These are phyloP conservation scores for Macropis europaea DNA, from an alignment of 2,888 invertebrate genomes.

Conservation along the genomic window DNA sequence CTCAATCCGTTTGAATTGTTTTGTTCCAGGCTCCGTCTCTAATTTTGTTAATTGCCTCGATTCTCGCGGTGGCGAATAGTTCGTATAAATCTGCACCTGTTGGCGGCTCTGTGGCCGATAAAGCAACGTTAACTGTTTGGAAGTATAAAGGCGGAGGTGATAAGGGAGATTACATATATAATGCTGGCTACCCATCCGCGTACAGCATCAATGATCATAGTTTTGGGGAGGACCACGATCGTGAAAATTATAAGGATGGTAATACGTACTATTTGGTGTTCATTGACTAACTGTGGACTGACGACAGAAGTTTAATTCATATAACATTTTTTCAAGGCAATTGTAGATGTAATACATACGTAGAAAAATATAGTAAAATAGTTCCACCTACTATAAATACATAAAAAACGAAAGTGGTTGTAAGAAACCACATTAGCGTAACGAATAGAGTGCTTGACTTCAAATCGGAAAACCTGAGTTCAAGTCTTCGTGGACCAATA, in stretches of 20 bases:
- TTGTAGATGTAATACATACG: no score
- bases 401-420: no score
- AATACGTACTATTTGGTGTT: no score
- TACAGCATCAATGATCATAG: slow-evolving; percentile 54
- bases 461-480: no score
- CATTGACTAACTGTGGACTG: no score
- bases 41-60: slow-evolving; percentile 6
- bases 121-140: slow-evolving; percentile 48
- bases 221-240: slow-evolving; percentile 33
- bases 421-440: no score
- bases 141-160: slow-evolving; percentile 55
- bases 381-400: no score
- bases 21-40: slow-evolving; percentile 1
- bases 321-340: no score
- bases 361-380: no score
- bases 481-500: no score
- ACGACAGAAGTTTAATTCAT: no score
- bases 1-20: slow-evolving; percentile 11
- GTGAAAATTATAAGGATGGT: neutral
- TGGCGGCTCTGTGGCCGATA: slow-evolving; percentile 34
- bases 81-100: neutral
- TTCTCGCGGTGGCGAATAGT: slow-evolving; percentile 10
- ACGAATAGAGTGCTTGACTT: no score
- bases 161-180: slow-evolving; percentile 54
- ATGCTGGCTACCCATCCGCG: slow-evolving; percentile 55